Base-by-base conservation (phyloP, 2,797 vertebrate species). In the Vireo griseus region DNA sequence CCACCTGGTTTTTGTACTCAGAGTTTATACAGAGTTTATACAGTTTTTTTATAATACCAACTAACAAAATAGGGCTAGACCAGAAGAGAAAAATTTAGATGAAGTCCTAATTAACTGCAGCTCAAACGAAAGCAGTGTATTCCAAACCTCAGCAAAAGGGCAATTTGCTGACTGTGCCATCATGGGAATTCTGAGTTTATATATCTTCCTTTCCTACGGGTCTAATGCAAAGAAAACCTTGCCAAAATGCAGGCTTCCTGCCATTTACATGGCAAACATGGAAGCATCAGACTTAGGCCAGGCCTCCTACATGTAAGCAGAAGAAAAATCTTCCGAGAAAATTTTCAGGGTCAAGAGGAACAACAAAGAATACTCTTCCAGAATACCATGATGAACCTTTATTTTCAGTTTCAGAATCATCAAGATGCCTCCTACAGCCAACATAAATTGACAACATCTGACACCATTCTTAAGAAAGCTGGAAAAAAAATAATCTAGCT, bases 91-190 rank as follows among this genome's bases (percentile, higher is more conserved):
- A 62, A 54, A 18, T 1, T 2, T 13, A 50, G 16, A 24, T 19
- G 9, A 51, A 52, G 11, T 63, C 11, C 9, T 69, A 39, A 33
- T 3, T 45, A 76, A 31, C 33, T 37, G 48, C 37, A 65, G 31
- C 45, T 74, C 20, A 48, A 37, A 69, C 6, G 16, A 74, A 57
- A 63, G 17, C 1, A 1, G 16, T 0, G 0, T 16, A 45, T 28
- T 9, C 26, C 16, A 58, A 37, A 51, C 18, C 6, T 59, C 42
- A 75, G 11, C 8, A 52, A 74, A 91, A 8, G n/a, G 7, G 5
- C 0, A 0, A n/a, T 68, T 90, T 51, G 7, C 13, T 73, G 17
- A 10, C 26, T 31, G 13, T 0, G 0, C 2, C 11, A 10, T 67
- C 17, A 24, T 20, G 16, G 11, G 31, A 58, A 73, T 74, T 75